phyloP scores from a whole-genome alignment of 2,888 invertebrate species.

The Ditula angustiorana region DNA sequence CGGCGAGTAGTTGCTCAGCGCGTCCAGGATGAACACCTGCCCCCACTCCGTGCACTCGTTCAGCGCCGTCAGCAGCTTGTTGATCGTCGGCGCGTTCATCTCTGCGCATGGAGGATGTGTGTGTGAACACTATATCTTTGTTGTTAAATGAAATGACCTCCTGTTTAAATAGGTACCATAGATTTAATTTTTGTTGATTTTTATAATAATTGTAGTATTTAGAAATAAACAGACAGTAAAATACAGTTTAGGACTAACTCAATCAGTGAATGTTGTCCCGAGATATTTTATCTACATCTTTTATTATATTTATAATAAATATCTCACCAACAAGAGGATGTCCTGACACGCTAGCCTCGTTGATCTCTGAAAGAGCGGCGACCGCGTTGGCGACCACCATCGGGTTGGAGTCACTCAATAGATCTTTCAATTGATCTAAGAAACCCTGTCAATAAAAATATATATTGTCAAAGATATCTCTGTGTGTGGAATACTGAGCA shows the following conservation, averaged over 20 bases:
- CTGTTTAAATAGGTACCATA: too few species aligned
- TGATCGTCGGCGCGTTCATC: slow-evolving; percentile 98
- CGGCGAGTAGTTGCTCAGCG: slow-evolving; percentile 98
- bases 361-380: slow-evolving; percentile 98
- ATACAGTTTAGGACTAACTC: too few species aligned
- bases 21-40: slow-evolving; percentile 99
- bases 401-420: slow-evolving; percentile 99
- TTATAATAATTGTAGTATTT: too few species aligned
- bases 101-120: slow-evolving; percentile 85
- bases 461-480: neutral
- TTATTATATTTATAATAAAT: neutral
- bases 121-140: neutral
- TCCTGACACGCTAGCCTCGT: slow-evolving; percentile 98
- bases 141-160: neutral
- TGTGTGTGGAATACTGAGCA: too few species aligned
- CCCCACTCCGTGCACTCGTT: slow-evolving; percentile 99
- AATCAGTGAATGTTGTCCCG: too few species aligned
- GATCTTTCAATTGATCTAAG: slow-evolving; percentile 97
- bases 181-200: too few species aligned
- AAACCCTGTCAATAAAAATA: slow-evolving; percentile 92
- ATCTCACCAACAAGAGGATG: slow-evolving; percentile 92
- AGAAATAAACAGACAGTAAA: too few species aligned
- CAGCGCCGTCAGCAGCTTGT: slow-evolving; percentile 98
- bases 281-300: too few species aligned
- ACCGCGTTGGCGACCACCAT: slow-evolving; percentile 99